Conservation (phyloP, 2,113 vertebrate genomes). For the Astur gentilis region DNA sequence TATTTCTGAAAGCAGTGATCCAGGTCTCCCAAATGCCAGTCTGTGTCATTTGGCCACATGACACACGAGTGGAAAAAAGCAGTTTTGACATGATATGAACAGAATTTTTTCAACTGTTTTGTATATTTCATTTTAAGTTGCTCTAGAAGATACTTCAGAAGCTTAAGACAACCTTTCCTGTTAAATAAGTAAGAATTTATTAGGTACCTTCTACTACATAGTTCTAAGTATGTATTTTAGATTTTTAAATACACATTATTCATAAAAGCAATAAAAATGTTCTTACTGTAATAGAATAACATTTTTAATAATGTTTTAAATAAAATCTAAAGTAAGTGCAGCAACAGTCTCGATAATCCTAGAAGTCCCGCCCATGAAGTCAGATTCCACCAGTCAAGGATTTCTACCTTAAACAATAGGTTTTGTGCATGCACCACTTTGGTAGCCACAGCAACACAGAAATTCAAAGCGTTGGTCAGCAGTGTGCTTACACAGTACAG, state of each 20-base stretch:
- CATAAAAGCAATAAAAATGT: not conserved
- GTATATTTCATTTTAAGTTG: constrained; percentile 70
- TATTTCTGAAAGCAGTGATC: constrained; percentile 71
- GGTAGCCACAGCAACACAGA: too few relatives aligned
- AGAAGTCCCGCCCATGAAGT: accelerated
- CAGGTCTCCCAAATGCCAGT: constrained; percentile 67
- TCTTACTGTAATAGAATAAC: not conserved
- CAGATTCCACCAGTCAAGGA: not conserved
- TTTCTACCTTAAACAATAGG: not conserved
- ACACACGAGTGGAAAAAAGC: constrained; percentile 77
- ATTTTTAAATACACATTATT: not conserved
- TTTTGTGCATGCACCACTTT: not conserved
- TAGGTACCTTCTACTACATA: not conserved
- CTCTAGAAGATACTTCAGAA: constrained; percentile 83
- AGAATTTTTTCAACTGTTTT: constrained; percentile 72
- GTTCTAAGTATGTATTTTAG: not conserved
- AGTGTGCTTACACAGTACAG: not conserved
- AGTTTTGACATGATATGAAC: constrained; percentile 85
- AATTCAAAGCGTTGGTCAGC: not conserved
- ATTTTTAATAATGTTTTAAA: not conserved
- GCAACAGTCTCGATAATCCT: not conserved
- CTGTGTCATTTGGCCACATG: constrained; percentile 51
- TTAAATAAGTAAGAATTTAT: constrained; percentile 19
- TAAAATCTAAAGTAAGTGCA: not conserved
- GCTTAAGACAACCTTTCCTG: constrained; percentile 85